phyloP scores from a whole-genome alignment of 2,888 invertebrate genomes.

The Scrobipalpa costella region DNA sequence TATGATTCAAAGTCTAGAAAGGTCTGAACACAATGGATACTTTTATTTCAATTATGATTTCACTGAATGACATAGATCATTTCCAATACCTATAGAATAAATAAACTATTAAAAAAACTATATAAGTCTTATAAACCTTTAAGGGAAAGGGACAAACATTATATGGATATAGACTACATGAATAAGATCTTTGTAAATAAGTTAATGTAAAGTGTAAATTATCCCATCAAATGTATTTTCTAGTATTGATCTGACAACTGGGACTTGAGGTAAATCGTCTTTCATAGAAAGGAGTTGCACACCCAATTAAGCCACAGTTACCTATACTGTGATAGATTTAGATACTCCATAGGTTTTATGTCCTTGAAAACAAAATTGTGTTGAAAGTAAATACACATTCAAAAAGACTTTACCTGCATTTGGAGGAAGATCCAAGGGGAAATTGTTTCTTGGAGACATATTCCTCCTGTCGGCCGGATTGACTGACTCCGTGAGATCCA shows the following conservation, averaged over 20 bases:
- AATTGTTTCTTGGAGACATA: constrained; percentile 66
- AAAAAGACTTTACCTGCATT: constrained; percentile 62
- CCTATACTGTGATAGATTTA: too few species aligned
- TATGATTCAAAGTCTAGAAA: background rate
- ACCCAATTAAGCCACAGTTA: too few species aligned
- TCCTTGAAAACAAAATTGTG: background rate
- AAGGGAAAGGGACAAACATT: too few species aligned
- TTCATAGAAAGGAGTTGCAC: background rate
- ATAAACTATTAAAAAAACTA: background rate
- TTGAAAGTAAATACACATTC: background rate
- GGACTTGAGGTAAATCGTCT: too few species aligned
- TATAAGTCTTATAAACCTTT: too few species aligned
- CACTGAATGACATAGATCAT: background rate
- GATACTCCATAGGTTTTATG: too few species aligned
- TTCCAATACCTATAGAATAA: background rate
- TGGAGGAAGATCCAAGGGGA: constrained; percentile 72
- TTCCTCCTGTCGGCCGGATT: constrained; percentile 72
- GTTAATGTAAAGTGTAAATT: too few species aligned
- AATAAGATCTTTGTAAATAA: too few species aligned
- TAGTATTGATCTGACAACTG: too few species aligned
- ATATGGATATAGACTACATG: too few species aligned
- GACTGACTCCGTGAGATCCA: constrained; percentile 76
- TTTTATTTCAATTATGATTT: background rate
- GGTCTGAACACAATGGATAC: background rate
- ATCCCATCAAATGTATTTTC: too few species aligned